Evolutionary conservation across 1,140 invertebrate genomes (phyloP), one percentile per base, ranked within the genome.

Genomic region (Cotesia chilonis): DNA sequence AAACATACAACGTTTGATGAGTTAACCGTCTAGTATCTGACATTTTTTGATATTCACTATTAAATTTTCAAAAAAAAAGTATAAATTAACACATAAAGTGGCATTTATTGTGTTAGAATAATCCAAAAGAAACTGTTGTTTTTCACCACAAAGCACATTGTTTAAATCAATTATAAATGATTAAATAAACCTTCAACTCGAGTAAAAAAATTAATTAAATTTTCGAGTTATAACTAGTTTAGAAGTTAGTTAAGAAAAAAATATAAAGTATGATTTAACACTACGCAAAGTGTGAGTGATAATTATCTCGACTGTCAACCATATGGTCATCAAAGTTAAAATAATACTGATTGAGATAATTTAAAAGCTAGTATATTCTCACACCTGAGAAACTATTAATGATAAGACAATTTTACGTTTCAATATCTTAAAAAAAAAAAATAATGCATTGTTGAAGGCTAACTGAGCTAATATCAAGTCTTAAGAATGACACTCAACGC

Each of bases 1-100:
- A 77, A 51, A 82, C 67, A 67, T 76, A 79, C 4, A 82, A 70
- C 17, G 69, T 68, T 38, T 66, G 74, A 66, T 76, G 72, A 20
- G 80, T 80, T 41, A 73, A 71, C 55, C 74, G 64, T 47, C 77
- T 75, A 6, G 75, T 75, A 3, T 76, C 68, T 51, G 57, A 75
- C 74, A 77, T 76, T 61, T 69, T 52, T 36, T 67, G 47, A 38
- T 61, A 61, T 38, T 0, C 9, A 47, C 41, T 10, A 47, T 47
- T 10, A 47, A 47, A 10, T 6, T 52, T 17, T 70, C 12, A 52
- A 38, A 63, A 71, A 65, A 52, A 47, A 66, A 4, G 20, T 6
- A 47, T 47, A 5, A 66, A 74, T 36, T 35, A 51, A 55, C 54
- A 55, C 54, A 55, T 14, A 55, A 14, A 55, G 5, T 2, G 0